phyloP scores from a whole-genome alignment of 2,888 invertebrate species.

The Agonopterix heracliana region DNA sequence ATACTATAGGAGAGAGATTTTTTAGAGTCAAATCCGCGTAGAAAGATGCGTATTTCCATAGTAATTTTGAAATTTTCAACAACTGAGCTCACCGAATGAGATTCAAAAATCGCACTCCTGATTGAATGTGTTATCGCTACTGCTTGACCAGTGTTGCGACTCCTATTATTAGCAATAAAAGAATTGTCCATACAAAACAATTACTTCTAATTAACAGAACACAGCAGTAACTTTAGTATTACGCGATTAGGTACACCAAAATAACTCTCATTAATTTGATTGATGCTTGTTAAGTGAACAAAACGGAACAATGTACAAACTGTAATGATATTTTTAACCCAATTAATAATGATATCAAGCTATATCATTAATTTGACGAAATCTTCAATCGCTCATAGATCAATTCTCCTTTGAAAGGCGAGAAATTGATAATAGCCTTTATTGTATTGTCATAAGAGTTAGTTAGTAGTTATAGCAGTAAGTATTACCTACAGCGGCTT shows the following conservation, averaged over 20 bases:
- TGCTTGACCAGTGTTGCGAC: too few species aligned
- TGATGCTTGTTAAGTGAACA: constrained; percentile 19
- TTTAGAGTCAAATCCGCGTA: too few species aligned
- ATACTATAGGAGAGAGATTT: too few species aligned
- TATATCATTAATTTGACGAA: constrained; percentile 55
- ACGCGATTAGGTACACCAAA: neutral
- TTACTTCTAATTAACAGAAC: too few species aligned
- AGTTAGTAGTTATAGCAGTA: neutral
- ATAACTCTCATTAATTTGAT: constrained; percentile 18
- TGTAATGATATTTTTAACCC: constrained; percentile 47
- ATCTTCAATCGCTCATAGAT: constrained; percentile 44
- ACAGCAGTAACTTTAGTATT: neutral
- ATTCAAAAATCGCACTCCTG: too few species aligned
- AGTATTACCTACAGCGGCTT: neutral
- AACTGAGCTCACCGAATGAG: too few species aligned
- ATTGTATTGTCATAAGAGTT: constrained; percentile 9
- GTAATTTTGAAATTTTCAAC: too few species aligned
- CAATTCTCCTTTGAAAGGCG: constrained; percentile 24
- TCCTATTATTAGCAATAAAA: too few species aligned
- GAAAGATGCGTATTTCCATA: too few species aligned
- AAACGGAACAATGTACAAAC: constrained; percentile 17
- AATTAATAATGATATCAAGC: constrained; percentile 63
- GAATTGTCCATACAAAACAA: too few species aligned
- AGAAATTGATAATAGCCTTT: constrained; percentile 34
- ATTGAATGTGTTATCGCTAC: too few species aligned